A percentile compares a stretch with the other conserved stretches of the same genome.
phyloP scores from a whole-genome alignment of 2,797 vertebrate species.

The Sebastes jordani region DNA sequence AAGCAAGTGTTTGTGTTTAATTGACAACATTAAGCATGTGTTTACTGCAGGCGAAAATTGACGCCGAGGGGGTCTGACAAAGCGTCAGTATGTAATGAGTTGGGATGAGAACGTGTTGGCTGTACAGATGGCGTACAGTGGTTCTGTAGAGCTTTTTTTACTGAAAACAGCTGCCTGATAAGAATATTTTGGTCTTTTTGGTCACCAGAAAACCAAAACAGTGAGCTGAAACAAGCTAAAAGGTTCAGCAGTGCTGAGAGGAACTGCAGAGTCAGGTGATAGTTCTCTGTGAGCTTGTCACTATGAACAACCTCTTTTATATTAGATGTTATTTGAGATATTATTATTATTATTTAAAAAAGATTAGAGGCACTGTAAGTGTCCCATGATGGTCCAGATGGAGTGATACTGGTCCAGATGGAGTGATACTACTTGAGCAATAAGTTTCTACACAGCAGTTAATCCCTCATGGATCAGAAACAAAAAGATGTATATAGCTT shows the following conservation, averaged over 20 bases:
- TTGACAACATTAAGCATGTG: too few species aligned
- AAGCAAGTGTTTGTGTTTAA: too few species aligned
- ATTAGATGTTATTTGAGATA: not conserved
- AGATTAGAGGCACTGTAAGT: not conserved
- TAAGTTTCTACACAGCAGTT: not conserved
- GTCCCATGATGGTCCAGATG: not conserved
- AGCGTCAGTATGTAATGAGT: too few species aligned
- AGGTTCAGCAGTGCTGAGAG: not conserved
- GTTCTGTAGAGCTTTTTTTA: not conserved
- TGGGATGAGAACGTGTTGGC: too few species aligned
- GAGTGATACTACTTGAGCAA: not conserved
- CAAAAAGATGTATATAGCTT: not conserved
- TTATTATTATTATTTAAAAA: not conserved
- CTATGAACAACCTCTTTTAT: not conserved
- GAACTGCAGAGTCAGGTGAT: not conserved
- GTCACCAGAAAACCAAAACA: not conserved
- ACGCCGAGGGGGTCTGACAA: too few species aligned
- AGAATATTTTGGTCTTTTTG: not conserved
- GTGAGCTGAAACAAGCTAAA: not conserved
- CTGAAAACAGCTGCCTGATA: not conserved
- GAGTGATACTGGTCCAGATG: not conserved
- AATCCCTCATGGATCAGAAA: not conserved
- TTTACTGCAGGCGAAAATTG: too few species aligned
- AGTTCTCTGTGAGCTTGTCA: not conserved
- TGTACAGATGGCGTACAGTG: too few species aligned